Percentiles rank a stretch among this genome's conserved stretches.
phyloP scores from a whole-genome alignment of 2,113 vertebrate genomes.

The Platysternon megacephalum region DNA sequence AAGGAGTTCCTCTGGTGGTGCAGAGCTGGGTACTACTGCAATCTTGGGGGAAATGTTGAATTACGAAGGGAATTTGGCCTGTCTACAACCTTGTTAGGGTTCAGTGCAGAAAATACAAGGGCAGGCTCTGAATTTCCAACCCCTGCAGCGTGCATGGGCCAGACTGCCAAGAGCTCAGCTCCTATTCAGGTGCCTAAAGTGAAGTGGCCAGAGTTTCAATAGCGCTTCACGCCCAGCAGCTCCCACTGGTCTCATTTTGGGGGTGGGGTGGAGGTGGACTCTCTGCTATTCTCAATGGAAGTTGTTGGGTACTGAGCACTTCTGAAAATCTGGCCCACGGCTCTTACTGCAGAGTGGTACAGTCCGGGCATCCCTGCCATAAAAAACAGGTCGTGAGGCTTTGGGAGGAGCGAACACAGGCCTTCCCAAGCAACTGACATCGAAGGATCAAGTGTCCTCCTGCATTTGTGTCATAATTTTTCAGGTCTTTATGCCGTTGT shows the following conservation, averaged over 20 bases:
- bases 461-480: background rate
- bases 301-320: no score
- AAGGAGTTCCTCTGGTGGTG: accelerated
- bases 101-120: background rate
- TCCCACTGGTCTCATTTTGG: background rate
- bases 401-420: background rate
- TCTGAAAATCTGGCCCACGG: no score
- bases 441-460: background rate
- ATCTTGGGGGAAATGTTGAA: background rate
- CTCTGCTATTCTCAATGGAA: background rate
- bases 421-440: background rate
- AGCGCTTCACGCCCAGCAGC: background rate
- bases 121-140: background rate
- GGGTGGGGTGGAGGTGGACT: background rate
- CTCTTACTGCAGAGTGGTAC: background rate
- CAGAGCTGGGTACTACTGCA: background rate
- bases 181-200: no score
- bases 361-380: background rate
- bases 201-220: no score
- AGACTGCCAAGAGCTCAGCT: background rate
- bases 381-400: background rate
- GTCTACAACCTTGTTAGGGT: background rate
- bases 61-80: background rate
- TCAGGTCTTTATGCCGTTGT: background rate
- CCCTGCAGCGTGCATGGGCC: background rate